A percentile compares a stretch with the other conserved stretches of the same genome.
Conservation (phyloP, 2,113 vertebrate genomes). For the Scolopax mira region DNA sequence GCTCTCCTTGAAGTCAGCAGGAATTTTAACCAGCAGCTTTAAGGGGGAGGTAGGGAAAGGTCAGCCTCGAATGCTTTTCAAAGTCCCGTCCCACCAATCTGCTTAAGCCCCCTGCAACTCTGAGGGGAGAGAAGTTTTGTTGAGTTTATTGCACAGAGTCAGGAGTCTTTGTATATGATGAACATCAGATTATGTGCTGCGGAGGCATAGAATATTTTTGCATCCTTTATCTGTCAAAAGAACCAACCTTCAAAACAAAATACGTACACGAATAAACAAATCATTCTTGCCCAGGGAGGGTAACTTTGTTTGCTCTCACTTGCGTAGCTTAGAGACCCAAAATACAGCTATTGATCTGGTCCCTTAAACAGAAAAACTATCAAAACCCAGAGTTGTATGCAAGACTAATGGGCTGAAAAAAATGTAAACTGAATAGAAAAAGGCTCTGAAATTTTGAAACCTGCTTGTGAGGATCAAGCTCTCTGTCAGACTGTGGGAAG, state of each 20-base stretch:
- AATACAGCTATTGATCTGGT: neutral
- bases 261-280: neutral
- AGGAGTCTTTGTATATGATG: neutral
- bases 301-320: neutral
- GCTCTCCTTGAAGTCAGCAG: slow-evolving; percentile 46
- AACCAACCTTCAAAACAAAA: neutral
- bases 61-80: neutral
- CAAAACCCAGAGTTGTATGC: rapidly evolving
- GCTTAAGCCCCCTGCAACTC: neutral
- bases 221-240: neutral
- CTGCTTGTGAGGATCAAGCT: neutral
- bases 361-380: neutral
- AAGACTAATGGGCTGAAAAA: neutral
- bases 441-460: neutral
- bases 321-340: neutral
- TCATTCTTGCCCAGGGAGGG: neutral
- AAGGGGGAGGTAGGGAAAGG: slow-evolving; percentile 2
- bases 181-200: neutral
- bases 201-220: slow-evolving; percentile 1
- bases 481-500: neutral
- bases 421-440: slow-evolving; percentile 17
- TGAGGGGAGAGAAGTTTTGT: neutral
- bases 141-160: neutral
- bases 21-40: slow-evolving; percentile 28
- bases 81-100: slow-evolving; percentile 15